Conservation (phyloP, 1,140 invertebrate species). For the Protaetia brevitarsis region DNA sequence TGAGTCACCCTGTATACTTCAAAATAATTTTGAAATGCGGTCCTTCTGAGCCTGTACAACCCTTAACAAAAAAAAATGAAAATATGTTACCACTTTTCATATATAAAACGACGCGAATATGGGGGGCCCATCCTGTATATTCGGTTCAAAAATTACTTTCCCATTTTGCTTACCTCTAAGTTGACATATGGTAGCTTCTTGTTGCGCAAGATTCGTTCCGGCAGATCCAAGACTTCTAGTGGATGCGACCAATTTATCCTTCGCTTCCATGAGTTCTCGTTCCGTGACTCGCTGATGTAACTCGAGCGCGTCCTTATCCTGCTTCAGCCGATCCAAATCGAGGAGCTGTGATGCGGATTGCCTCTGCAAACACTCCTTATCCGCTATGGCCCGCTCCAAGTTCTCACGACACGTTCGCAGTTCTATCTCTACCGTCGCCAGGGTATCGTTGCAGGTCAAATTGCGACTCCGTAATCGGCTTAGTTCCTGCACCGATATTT, state of each 20-base stretch:
- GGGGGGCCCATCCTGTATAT: background rate
- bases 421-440: conserved; percentile 63
- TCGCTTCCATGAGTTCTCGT: conserved; percentile 61
- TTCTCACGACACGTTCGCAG: conserved; percentile 62
- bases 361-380: conserved; percentile 68
- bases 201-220: conserved; percentile 65
- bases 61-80: too few relatives aligned
- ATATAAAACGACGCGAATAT: too few relatives aligned
- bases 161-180: conserved; percentile 57
- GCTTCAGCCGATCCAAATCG: conserved; percentile 64
- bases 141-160: background rate
- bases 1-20: too few relatives aligned
- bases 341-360: conserved; percentile 62
- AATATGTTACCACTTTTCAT: too few relatives aligned
- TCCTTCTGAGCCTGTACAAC: too few relatives aligned
- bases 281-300: conserved; percentile 64
- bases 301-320: conserved; percentile 67
- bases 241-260: conserved; percentile 62
- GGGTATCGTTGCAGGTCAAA: conserved; percentile 58
- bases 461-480: conserved; percentile 52
- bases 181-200: conserved; percentile 64
- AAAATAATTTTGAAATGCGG: too few relatives aligned
- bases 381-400: conserved; percentile 59
- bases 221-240: conserved; percentile 62
- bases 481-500: conserved; percentile 49